Conservation (phyloP, 1,140 invertebrate genomes). For the Aphis gossypii region DNA sequence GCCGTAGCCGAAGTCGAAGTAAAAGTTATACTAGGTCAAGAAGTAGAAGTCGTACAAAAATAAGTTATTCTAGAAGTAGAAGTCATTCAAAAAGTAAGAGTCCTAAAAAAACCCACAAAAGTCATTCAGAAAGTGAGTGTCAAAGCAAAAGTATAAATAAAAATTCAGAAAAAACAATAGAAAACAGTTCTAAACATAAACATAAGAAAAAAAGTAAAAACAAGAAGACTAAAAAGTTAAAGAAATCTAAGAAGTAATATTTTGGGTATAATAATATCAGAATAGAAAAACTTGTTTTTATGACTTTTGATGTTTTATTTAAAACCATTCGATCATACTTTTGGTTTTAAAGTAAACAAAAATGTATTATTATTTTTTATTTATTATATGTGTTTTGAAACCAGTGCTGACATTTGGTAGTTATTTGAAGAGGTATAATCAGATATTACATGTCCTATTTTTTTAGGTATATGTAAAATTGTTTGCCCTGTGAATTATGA, state of each 20-base stretch:
- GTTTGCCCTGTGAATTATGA: not conserved
- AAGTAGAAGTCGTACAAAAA: constrained; percentile 61
- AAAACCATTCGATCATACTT: not conserved
- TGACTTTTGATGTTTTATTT: not conserved
- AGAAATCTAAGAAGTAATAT: constrained; percentile 41
- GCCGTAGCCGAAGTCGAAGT: constrained; percentile 63
- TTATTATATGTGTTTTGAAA: not conserved
- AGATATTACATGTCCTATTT: not conserved
- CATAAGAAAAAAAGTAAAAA: constrained; percentile 57
- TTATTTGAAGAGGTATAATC: not conserved
- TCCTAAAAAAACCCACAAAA: constrained; percentile 64
- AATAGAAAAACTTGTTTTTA: not conserved
- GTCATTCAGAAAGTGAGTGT: constrained; percentile 68
- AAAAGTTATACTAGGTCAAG: constrained; percentile 64
- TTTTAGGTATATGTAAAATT: not conserved
- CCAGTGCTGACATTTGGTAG: not conserved
- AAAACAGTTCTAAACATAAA: constrained; percentile 47
- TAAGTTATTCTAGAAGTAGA: not conserved
- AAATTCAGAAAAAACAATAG: constrained; percentile 28
- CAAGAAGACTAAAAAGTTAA: constrained; percentile 36
- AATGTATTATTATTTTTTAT: not conserved
- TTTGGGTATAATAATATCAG: not conserved
- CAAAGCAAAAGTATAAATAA: constrained; percentile 63
- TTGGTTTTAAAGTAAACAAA: not conserved
- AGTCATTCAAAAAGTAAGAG: constrained; percentile 60